Evolutionary conservation across 1,140 invertebrate species (phyloP).

Genomic region (Drosophila subobscura): DNA sequence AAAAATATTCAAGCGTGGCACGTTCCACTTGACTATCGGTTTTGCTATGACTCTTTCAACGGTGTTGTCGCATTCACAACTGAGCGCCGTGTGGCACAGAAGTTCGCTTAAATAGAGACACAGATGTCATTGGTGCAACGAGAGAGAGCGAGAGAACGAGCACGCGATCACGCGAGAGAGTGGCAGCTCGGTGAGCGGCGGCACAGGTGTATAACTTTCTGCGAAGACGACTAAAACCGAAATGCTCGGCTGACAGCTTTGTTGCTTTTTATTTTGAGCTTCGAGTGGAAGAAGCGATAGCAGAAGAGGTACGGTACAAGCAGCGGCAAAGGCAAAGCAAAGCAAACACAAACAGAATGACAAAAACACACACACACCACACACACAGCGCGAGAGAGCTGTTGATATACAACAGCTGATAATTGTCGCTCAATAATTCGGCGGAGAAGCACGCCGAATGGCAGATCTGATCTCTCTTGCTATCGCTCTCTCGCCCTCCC

Average conservation of each 20-base stretch:
- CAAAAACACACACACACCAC: conserved; percentile 42
- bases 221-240: conserved; percentile 79
- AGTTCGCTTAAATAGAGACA: conserved; percentile 54
- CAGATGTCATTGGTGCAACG: not conserved
- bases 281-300: conserved; percentile 71
- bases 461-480: conserved; percentile 16
- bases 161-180: conserved; percentile 13
- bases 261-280: conserved; percentile 74
- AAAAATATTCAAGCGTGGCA: conserved; percentile 17
- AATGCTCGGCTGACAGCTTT: conserved; percentile 75
- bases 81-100: conserved; percentile 51
- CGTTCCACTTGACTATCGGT: conserved; percentile 9
- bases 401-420: conserved; percentile 77
- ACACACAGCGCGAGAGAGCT: conserved; percentile 28
- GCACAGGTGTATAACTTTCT: conserved; percentile 68
- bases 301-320: conserved; percentile 38
- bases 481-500: conserved; percentile 1
- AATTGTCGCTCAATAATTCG: conserved; percentile 36
- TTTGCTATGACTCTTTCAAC: conserved; percentile 39
- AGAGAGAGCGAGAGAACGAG: conserved; percentile 12
- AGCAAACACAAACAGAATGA: conserved; percentile 51
- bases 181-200: conserved; percentile 6
- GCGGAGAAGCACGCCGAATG: conserved; percentile 8
- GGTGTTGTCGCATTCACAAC: conserved; percentile 52
- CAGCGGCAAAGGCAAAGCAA: conserved; percentile 33